Percentiles rank a stretch among this genome's conserved stretches.
These are phyloP conservation scores for Spodoptera picta DNA, from an alignment of 2,888 invertebrate species.

Conservation along the genomic window DNA sequence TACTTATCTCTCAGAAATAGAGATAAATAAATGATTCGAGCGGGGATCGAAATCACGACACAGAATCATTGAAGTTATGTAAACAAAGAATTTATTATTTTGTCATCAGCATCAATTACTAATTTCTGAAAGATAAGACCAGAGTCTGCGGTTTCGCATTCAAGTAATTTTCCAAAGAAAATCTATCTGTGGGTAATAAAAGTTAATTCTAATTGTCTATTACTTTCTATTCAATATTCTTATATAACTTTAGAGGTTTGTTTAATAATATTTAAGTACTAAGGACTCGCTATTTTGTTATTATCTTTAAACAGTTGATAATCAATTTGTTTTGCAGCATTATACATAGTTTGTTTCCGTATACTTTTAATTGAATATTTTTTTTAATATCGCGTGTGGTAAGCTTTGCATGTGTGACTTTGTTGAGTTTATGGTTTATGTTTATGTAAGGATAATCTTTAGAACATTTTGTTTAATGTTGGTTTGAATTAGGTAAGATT, in stretches of 20 bases:
- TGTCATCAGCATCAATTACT: constrained; percentile 2
- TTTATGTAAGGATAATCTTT: too few species aligned
- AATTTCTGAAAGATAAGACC: background rate
- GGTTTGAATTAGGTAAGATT: too few species aligned
- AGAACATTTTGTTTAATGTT: too few species aligned
- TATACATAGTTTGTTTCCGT: constrained; percentile 19
- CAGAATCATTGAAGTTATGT: background rate
- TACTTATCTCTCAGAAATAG: too few species aligned
- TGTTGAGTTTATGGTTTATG: background rate
- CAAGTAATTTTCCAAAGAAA: constrained; percentile 51
- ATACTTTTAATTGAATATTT: background rate
- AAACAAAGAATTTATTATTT: constrained; percentile 6
- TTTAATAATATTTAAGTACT: constrained; percentile 32
- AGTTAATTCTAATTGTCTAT: constrained; percentile 29
- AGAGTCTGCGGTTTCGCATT: constrained; percentile 48
- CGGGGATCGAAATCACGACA: too few species aligned
- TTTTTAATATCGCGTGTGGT: constrained; percentile 15
- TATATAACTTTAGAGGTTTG: constrained; percentile 45
- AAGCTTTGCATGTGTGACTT: constrained; percentile 19
- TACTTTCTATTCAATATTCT: constrained; percentile 55
- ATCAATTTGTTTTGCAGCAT: constrained; percentile 29
- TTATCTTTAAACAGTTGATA: constrained; percentile 14
- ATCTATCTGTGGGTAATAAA: constrained; percentile 41
- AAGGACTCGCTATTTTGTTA: constrained; percentile 18
- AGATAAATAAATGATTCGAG: too few species aligned